Evolutionary conservation across 2,113 vertebrate genomes (phyloP), one percentile per base, ranked within the genome.

Genomic region (Hymenochirus boettgeri): DNA sequence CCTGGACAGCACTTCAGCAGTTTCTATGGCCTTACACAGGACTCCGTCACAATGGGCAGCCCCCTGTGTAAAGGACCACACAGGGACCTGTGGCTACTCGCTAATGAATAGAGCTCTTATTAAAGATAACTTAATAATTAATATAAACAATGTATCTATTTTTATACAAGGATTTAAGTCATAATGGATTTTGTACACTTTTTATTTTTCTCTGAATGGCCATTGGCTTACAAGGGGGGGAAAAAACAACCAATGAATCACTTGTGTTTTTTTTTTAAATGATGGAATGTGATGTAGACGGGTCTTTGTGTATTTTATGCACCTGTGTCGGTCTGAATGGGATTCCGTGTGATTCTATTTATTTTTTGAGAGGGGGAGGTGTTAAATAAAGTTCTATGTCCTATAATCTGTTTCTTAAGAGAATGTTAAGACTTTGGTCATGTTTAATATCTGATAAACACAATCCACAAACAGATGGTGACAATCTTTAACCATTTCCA

Each of bases 1-100:
- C 91, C 33, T 97, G 96, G 93, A 83, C 80, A 54, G 85, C 91
- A 17, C 83, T 99, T 25, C 94, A 95, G 82, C 91, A 97, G 71
- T 79, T 96, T 63, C 70, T 98, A 70, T 97, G 94, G 95, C 94
- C 94, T 4, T 91, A 93, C 42, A 77, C 88, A 1, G 80, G 84
- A 66, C 89, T 97, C 4, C 86, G 72, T 18, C 92, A 96, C 79
- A 80, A 94, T 0, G 91, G 87, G 0, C 94, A 93, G 4, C 94
- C 94, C 0, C 94, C 94, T 0, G 84, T 94, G 57, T 98, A 73
- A 77, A 2, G 17, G 37, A 42, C 37, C 29, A 4, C 29, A n/a
- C n/a, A 15, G 39, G 7, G 15, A 42, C 15, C 3, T 15, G 10
- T 11, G 39, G 15, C 9, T 8, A 15, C 6, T 13, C 39, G 4